Percentiles rank a stretch among this genome's conserved stretches.
These are phyloP conservation scores for Hyposoter didymator DNA, from an alignment of 2,888 invertebrate species.

Conservation along the genomic window DNA sequence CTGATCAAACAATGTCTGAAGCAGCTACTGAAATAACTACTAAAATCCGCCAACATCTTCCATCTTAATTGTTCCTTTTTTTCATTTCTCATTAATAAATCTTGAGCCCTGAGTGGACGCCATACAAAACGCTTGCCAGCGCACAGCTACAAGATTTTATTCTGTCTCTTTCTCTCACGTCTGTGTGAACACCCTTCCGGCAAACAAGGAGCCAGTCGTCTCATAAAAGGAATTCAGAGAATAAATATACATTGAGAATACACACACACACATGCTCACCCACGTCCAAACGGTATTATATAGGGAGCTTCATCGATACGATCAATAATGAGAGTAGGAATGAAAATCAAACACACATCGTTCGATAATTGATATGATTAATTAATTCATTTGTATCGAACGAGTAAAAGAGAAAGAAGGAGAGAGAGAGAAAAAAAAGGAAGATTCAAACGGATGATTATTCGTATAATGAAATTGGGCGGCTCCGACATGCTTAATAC, in stretches of 20 bases:
- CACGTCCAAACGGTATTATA: neutral
- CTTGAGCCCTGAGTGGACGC: conserved; percentile 64
- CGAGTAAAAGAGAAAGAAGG: conserved; percentile 73
- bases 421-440: conserved; percentile 67
- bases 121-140: conserved; percentile 36
- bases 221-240: conserved; percentile 34
- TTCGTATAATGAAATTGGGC: conserved; percentile 51
- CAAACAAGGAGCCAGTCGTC: conserved; percentile 70
- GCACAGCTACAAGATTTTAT: conserved; percentile 26
- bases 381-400: conserved; percentile 82
- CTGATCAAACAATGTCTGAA: conserved; percentile 18
- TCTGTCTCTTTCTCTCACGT: conserved; percentile 8
- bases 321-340: conserved; percentile 77
- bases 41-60: conserved; percentile 17
- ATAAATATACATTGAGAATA: conserved; percentile 32
- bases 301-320: conserved; percentile 40
- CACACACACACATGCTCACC: neutral
- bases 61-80: conserved; percentile 27
- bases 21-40: conserved; percentile 59
- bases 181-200: conserved; percentile 63
- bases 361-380: conserved; percentile 81
- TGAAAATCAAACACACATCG: conserved; percentile 79
- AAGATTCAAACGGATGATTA: conserved; percentile 70
- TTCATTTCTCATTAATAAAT: conserved; percentile 67
- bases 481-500: conserved; percentile 5